A percentile compares a stretch with the other conserved stretches of the same genome.
These are phyloP conservation scores for Gallinago jamesoni DNA, from an alignment of 2,113 vertebrate species.

Conservation along the genomic window DNA sequence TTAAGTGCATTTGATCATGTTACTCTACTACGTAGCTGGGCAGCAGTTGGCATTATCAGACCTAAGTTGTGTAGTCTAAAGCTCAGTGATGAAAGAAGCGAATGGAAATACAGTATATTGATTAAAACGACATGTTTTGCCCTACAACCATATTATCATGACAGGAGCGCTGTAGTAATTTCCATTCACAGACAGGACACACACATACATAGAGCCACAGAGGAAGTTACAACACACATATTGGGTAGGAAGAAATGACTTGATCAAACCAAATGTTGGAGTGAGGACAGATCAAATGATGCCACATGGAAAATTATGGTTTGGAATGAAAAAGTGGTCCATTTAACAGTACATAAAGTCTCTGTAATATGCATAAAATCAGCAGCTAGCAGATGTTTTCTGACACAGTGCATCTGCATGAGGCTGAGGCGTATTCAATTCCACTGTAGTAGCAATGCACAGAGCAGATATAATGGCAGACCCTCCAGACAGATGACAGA, in stretches of 20 bases:
- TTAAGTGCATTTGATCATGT: background rate
- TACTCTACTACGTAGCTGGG: background rate
- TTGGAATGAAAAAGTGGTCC: conserved; percentile 65
- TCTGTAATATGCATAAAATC: conserved; percentile 67
- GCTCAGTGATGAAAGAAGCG: conserved; percentile 11
- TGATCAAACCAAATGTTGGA: conserved; percentile 64
- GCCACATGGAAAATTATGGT: conserved; percentile 67
- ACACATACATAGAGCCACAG: background rate
- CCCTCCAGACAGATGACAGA: conserved; percentile 39
- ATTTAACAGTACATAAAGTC: conserved; percentile 71
- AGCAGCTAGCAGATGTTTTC: conserved; percentile 69
- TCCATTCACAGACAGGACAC: background rate
- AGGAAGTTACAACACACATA: conserved; percentile 34
- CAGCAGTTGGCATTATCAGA: background rate
- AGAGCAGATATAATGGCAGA: conserved; percentile 34
- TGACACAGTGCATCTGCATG: conserved; percentile 56
- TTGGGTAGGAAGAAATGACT: conserved; percentile 44
- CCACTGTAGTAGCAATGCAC: background rate
- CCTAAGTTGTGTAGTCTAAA: background rate
- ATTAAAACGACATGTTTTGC: background rate
- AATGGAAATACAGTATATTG: conserved; percentile 26
- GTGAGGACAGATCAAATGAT: conserved; percentile 61
- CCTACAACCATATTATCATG: background rate
- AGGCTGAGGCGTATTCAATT: background rate
- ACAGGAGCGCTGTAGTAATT: background rate